phyloP scores from a whole-genome alignment of 2,888 invertebrate genomes.

The Dicranocentrus wangi region DNA sequence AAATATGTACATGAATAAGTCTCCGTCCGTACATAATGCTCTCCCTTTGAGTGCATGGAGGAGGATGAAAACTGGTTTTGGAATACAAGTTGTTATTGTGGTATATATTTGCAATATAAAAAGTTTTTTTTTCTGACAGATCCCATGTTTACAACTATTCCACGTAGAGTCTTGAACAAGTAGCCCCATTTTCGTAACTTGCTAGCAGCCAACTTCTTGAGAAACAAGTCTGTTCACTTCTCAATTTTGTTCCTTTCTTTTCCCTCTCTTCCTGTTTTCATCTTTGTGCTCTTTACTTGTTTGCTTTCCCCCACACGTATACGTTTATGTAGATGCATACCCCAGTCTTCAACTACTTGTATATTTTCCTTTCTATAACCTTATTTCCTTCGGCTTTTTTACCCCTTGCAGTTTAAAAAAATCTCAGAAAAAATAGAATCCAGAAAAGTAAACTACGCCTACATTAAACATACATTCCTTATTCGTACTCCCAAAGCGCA shows the following conservation, averaged over 20 bases:
- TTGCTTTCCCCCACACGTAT: neutral
- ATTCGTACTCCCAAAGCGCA: neutral
- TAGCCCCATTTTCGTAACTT: slow-evolving; percentile 20
- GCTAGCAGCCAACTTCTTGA: neutral
- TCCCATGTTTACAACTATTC: no score
- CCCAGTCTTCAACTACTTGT: no score
- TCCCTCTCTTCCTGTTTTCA: neutral
- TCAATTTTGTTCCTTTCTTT: neutral
- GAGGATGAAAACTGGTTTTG: no score
- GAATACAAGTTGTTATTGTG: neutral
- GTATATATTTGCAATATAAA: neutral
- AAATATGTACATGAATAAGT: neutral
- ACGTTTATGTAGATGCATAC: neutral
- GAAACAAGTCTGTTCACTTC: neutral
- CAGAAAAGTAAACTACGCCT: neutral
- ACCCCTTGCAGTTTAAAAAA: neutral
- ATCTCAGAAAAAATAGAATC: neutral
- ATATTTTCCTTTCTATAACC: slow-evolving; percentile 2
- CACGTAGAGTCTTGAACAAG: neutral
- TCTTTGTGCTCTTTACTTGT: neutral
- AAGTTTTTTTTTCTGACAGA: no score
- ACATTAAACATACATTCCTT: neutral
- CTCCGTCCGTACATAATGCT: no score
- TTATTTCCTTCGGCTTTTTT: neutral
- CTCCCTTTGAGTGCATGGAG: no score